Evolutionary conservation across 2,113 vertebrate species (phyloP).

Genomic region (Neogobius melanostomus): DNA sequence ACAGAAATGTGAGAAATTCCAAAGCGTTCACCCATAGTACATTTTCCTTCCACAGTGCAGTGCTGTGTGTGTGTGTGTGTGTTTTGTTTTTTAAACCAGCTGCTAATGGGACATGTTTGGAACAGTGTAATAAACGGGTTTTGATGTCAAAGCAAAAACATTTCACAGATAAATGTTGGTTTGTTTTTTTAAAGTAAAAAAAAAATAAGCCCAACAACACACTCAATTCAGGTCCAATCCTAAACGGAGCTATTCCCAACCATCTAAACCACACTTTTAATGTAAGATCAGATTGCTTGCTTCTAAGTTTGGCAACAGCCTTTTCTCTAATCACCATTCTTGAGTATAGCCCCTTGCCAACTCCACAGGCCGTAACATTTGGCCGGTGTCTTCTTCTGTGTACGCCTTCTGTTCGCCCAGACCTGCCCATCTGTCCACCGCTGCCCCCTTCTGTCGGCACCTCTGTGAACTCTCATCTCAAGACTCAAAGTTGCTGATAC

Average conservation of each 20-base stretch:
- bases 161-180: too few species aligned
- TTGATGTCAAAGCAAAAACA: too few species aligned
- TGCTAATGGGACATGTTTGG: too few species aligned
- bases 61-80: too few species aligned
- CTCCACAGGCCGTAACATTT: conserved; percentile 47
- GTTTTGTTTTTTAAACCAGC: too few species aligned
- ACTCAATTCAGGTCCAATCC: too few species aligned
- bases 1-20: too few species aligned
- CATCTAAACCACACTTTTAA: background rate
- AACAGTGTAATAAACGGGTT: too few species aligned
- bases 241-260: background rate
- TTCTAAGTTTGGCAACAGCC: conserved; percentile 19
- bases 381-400: conserved; percentile 32
- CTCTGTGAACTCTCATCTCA: conserved; percentile 22
- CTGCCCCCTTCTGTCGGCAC: conserved; percentile 27
- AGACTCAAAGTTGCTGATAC: conserved; percentile 17
- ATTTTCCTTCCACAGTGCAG: too few species aligned
- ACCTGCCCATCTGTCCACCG: conserved; percentile 53
- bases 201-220: too few species aligned
- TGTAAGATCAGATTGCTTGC: background rate
- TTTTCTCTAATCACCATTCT: conserved; percentile 27
- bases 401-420: conserved; percentile 40
- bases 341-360: conserved; percentile 40
- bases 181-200: too few species aligned
- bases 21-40: too few species aligned